Conservation (phyloP, 1,140 invertebrate species). For the Drosophila punjabiensis region DNA sequence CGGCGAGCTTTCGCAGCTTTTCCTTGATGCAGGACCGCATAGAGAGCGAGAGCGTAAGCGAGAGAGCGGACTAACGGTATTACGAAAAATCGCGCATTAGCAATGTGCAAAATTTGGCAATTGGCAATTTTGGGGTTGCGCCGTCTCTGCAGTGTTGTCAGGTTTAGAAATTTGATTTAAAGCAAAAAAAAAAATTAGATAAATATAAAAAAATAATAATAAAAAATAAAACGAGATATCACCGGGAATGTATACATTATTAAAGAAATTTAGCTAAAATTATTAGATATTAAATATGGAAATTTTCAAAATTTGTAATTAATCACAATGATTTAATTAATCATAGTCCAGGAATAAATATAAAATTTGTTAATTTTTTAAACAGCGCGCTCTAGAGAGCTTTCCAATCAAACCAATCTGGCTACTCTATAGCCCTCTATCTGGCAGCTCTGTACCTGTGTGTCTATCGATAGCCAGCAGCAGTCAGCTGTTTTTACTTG, state of each 20-base stretch:
- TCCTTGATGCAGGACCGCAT: not conserved
- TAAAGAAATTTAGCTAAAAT: no score
- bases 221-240: no score
- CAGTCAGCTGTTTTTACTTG: slow-evolving; percentile 25
- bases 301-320: no score
- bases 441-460: not conserved
- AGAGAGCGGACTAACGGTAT: slow-evolving; percentile 9
- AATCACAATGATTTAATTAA: no score
- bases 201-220: no score
- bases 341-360: no score
- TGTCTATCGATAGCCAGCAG: slow-evolving; percentile 6
- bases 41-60: not conserved
- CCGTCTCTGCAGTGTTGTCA: no score
- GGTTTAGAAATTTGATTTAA: no score
- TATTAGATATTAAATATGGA: no score
- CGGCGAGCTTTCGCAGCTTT: not conserved
- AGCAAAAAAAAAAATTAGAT: no score
- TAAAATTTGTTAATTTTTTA: no score
- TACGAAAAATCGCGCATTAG: not conserved
- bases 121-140: not conserved
- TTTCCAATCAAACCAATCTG: not conserved
- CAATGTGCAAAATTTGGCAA: not conserved
- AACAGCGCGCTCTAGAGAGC: not conserved
- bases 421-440: not conserved
- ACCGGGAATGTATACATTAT: no score